A percentile compares a stretch with the other conserved stretches of the same genome.
Conservation (phyloP, 2,113 vertebrate genomes). For the Lates calcarifer region DNA sequence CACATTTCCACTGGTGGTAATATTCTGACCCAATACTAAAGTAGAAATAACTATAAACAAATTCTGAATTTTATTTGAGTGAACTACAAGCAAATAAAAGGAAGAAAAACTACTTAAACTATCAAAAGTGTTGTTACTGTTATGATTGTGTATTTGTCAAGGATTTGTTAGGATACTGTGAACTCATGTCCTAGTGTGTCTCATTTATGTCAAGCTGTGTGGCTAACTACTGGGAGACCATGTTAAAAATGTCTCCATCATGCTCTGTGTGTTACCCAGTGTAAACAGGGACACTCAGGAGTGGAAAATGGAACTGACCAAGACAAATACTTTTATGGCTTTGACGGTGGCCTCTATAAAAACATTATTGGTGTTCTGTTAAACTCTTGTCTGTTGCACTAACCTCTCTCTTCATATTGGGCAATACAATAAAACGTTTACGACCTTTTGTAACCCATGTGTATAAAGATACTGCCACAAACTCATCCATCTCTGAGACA, state of each 20-base stretch:
- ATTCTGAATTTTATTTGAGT: not conserved
- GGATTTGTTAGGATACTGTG: no score
- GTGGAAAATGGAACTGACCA: not conserved
- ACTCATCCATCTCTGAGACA: slow-evolving; percentile 33
- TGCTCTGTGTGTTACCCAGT: no score
- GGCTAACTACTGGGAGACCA: no score
- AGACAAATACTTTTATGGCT: slow-evolving; percentile 10
- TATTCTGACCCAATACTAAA: not conserved
- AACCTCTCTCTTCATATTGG: slow-evolving; percentile 10
- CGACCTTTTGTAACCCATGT: not conserved
- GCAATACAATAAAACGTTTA: slow-evolving; percentile 24
- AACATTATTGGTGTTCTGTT: slow-evolving; percentile 29
- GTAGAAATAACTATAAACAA: not conserved
- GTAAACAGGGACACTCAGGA: no score
- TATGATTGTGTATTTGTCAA: no score
- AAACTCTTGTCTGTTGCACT: slow-evolving; percentile 7
- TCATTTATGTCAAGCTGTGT: not conserved
- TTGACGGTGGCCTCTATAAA: slow-evolving; percentile 1
- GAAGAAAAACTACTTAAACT: not conserved
- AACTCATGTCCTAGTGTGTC: no score
- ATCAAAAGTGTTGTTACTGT: not conserved
- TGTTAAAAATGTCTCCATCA: no score
- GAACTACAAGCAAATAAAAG: not conserved
- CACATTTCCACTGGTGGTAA: not conserved
- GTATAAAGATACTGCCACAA: not conserved